Percentiles rank a stretch among this genome's conserved stretches.
Evolutionary conservation across 2,113 vertebrate genomes (phyloP).

Genomic region (Lasiurus borealis): DNA sequence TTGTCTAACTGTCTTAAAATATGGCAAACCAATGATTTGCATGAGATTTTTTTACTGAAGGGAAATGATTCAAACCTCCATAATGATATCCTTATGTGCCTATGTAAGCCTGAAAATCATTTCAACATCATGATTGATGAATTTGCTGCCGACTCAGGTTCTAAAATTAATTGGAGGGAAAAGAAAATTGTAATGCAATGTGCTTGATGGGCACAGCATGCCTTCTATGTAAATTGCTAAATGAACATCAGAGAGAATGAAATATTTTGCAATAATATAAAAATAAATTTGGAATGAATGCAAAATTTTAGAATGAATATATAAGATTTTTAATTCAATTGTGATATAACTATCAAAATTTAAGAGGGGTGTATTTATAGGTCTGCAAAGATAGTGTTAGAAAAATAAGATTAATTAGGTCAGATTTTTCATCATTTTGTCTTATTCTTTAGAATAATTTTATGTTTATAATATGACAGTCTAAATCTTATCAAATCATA

Average conservation of each 20-base stretch:
- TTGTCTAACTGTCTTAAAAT: conserved; percentile 68
- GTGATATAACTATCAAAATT: not conserved
- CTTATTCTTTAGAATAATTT: not conserved
- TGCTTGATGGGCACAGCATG: conserved; percentile 48
- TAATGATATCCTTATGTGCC: conserved; percentile 71
- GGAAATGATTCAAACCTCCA: conserved; percentile 51
- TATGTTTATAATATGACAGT: not conserved
- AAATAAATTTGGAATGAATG: conserved; percentile 59
- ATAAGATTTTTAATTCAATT: not conserved
- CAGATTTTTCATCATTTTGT: not conserved
- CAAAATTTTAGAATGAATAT: conserved; percentile 40
- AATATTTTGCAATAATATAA: conserved; percentile 60
- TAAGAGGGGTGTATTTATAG: not conserved
- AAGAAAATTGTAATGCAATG: conserved; percentile 57
- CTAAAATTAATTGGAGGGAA: conserved; percentile 77
- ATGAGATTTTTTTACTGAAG: conserved; percentile 22
- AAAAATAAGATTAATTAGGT: conserved; percentile 25
- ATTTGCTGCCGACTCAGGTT: conserved; percentile 63
- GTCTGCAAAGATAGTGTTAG: not conserved
- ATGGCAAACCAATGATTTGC: conserved; percentile 50
- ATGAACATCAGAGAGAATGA: conserved; percentile 52
- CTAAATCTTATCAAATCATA: not conserved
- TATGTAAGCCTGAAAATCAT: conserved; percentile 65
- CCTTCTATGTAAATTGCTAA: conserved; percentile 50
- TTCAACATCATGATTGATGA: conserved; percentile 66